Evolutionary conservation across 30 jellyfish, hydroid and myxozoan species (phyloP), one percentile per base, ranked within the genome.

Genomic region (Pelagia noctiluca): DNA sequence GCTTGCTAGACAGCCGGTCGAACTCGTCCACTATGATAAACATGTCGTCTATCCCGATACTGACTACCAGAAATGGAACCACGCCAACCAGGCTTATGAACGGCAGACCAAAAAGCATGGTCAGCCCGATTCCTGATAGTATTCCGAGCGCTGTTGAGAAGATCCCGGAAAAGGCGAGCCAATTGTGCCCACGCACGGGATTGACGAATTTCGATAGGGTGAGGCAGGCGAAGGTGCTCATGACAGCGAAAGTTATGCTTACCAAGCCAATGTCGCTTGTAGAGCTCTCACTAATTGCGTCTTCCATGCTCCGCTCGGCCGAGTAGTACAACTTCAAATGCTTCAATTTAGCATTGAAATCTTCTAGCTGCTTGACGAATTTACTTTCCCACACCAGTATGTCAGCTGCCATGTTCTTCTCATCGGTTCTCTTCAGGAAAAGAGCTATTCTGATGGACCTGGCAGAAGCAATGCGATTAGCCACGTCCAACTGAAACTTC

Each of bases 21-120:
- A 87, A 78, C 46, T 69, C 85, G 64, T 77, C 96, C 11, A 79
- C 86, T 22, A 87, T 68, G 46, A 87, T 87, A 28, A 87, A 87
- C 89, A 78, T 87, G 84, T 87, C 96, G 57, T 87, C 96, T 34
- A 87, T 77, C 2, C 90, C 96, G 30, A 87, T 77, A 69, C 96
- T 77, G 21, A 87, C 78, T 2, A 87, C 91, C 12, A 87, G 83
- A 62, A 87, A 87, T 7, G 96, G 96, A 69, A 87, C 82, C 2
- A 87, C 88, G 1, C 96, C 96, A 38, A 77, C 82, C 18, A 87
- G 69, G 48, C 84, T 80, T 2, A 77, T 78, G 77, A 87, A 71
- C 13, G 96, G 96, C 42, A 87, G 80, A 30, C 91, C 87, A 10
- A 87, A 53, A 29, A 60, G 50, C 18, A 62, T 38, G 1, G 82